Conservation (phyloP, 2,797 vertebrate species). For the Peromyscus nudipes region DNA sequence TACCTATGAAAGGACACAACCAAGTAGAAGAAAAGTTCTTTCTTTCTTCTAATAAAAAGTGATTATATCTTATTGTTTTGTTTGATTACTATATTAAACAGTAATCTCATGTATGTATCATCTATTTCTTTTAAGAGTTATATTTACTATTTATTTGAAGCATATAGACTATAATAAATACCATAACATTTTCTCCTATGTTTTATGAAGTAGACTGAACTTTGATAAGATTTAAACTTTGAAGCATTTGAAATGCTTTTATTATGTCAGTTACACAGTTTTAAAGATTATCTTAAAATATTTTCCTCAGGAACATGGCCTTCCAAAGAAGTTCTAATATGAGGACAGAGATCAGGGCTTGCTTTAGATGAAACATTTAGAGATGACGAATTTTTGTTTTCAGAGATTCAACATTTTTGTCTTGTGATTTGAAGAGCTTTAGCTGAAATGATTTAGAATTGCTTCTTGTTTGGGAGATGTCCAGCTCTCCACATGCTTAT, state of each 20-base stretch:
- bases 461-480: slow-evolving; percentile 59
- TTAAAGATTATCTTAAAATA: neutral
- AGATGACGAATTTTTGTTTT: slow-evolving; percentile 20
- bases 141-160: slow-evolving; percentile 21
- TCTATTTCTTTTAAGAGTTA: neutral
- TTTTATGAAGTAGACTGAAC: neutral
- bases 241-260: neutral
- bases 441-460: slow-evolving; percentile 49
- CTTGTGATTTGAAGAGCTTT: slow-evolving; percentile 66
- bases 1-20: no score
- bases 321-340: neutral
- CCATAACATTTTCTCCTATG: neutral
- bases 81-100: no score
- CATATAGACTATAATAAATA: neutral
- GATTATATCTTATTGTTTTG: no score
- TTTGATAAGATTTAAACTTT: neutral
- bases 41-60: no score
- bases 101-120: no score
- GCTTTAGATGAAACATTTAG: slow-evolving; percentile 17
- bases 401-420: slow-evolving; percentile 49
- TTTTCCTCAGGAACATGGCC: neutral
- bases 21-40: no score
- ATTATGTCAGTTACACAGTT: neutral
- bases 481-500: slow-evolving; percentile 2
- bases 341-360: neutral